Base-by-base conservation (phyloP, 1,140 invertebrate genomes). In the Drosophila ananassae region DNA sequence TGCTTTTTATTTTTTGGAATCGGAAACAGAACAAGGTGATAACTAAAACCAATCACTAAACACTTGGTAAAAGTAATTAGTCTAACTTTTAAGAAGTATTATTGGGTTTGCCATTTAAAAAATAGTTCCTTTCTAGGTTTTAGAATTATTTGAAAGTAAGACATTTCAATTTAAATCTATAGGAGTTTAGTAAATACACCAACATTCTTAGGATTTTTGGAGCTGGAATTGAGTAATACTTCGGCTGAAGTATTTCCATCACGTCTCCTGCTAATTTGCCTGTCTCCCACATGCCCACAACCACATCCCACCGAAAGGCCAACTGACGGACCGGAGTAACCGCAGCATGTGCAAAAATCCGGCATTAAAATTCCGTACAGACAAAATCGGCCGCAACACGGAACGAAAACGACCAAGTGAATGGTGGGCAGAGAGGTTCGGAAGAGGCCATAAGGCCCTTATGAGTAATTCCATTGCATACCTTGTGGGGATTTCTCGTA, bases 401-500 rank as follows among this genome's bases (percentile, higher is more conserved):
- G 32, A 66, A 41, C 64, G 67, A 39, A 66, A 56, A 68, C 2
- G 63, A 9, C 7, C 21, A 22, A 10, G 24, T 1, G 17, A 12
- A 28, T 10, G 17, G n/a, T 5, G 28, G 12, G 9, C 1, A 10
- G 4, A 12, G n/a, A 12, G 0, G 2, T 3, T 2, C 21, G 30
- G 10, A 9, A 8, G 21, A n/a, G n/a, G 22, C 32, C n/a, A 4
- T 3, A 24, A 51, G 47, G 9, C 8, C 28, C 13, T 12, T 44
- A 69, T 10, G 41, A 21, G 41, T 41, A 39, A 37, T 54, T 55
- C 25, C 7, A 66, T 59, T 48, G 93, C 93, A 93, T 91, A 95
- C 96, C 96, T 93, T 95, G 94, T 2, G 96, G 96, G 52, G 94
- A 92, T 62, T 95, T 92, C 57, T 95, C 92, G 41, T 64, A 77